phyloP scores from a whole-genome alignment of 2,113 vertebrate species.

The Pontoporia blainvillei region DNA sequence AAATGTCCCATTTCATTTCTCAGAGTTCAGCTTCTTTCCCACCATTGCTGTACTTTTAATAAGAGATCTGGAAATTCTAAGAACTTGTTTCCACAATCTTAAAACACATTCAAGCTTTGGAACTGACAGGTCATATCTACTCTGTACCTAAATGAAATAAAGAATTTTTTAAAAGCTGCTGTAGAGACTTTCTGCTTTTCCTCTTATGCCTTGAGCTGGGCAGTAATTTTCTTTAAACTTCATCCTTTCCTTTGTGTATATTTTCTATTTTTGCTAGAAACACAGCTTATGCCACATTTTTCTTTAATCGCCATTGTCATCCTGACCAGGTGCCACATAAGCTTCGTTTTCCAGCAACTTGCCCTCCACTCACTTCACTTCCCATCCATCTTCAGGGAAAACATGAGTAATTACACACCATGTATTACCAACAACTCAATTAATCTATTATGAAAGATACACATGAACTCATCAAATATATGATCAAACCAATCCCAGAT shows the following conservation, averaged over 20 bases:
- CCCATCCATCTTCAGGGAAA: neutral
- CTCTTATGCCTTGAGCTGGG: neutral
- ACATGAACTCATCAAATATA: neutral
- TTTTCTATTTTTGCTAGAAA: neutral
- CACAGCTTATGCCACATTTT: neutral
- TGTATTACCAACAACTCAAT: neutral
- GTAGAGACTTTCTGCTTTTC: neutral
- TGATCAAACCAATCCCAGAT: neutral
- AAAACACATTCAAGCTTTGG: neutral
- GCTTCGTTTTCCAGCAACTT: neutral
- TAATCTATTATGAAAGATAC: neutral
- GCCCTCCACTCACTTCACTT: neutral
- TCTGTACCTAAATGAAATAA: neutral
- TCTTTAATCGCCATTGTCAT: neutral
- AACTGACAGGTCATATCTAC: neutral
- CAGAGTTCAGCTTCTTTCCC: neutral
- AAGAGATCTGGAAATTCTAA: neutral
- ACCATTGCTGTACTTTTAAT: neutral
- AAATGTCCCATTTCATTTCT: neutral
- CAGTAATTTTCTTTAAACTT: neutral
- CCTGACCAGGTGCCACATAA: neutral
- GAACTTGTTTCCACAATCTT: neutral
- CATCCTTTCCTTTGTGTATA: neutral
- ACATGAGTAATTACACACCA: neutral
- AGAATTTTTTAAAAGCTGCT: neutral